Evolutionary conservation across 2,113 vertebrate genomes (phyloP).

Genomic region (Ophiodon elongatus): DNA sequence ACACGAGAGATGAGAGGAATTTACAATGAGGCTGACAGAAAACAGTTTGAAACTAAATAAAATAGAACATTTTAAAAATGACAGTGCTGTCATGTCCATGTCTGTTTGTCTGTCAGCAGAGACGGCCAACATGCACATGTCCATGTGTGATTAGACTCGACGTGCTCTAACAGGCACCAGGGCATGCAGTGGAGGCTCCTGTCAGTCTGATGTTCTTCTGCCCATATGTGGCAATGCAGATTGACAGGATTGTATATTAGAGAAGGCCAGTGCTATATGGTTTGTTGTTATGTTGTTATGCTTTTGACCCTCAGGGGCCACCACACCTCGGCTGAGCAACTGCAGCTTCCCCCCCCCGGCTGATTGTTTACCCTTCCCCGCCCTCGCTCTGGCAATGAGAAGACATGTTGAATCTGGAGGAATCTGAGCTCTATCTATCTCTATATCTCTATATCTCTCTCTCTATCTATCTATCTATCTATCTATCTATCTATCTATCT

Average conservation of each 20-base stretch:
- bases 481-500: slow-evolving; percentile 55
- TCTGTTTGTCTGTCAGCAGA: slow-evolving; percentile 45
- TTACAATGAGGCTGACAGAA: too few relatives aligned
- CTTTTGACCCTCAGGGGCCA: slow-evolving; percentile 52
- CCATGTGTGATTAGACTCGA: slow-evolving; percentile 82
- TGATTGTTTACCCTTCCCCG: slow-evolving; percentile 38
- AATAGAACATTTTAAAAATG: not conserved
- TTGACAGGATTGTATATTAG: slow-evolving; percentile 75
- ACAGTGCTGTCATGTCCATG: slow-evolving; percentile 40
- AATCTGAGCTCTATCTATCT: not conserved
- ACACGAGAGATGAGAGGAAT: not conserved
- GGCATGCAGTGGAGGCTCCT: slow-evolving; percentile 71
- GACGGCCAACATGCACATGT: slow-evolving; percentile 59
- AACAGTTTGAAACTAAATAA: not conserved
- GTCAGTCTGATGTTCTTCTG: slow-evolving; percentile 87
- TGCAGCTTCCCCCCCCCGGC: slow-evolving; percentile 17
- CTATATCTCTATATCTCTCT: slow-evolving; percentile 39
- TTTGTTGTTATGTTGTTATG: slow-evolving; percentile 59
- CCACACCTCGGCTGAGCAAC: slow-evolving; percentile 56
- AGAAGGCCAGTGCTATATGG: slow-evolving; percentile 56
- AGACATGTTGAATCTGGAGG: slow-evolving; percentile 20
- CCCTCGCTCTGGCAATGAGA: slow-evolving; percentile 15
- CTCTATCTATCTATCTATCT: slow-evolving; percentile 49
- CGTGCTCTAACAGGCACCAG: slow-evolving; percentile 70
- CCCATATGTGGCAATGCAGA: slow-evolving; percentile 69